Base-by-base conservation (phyloP, 2,113 vertebrate species). In the Polyodon spathula region DNA sequence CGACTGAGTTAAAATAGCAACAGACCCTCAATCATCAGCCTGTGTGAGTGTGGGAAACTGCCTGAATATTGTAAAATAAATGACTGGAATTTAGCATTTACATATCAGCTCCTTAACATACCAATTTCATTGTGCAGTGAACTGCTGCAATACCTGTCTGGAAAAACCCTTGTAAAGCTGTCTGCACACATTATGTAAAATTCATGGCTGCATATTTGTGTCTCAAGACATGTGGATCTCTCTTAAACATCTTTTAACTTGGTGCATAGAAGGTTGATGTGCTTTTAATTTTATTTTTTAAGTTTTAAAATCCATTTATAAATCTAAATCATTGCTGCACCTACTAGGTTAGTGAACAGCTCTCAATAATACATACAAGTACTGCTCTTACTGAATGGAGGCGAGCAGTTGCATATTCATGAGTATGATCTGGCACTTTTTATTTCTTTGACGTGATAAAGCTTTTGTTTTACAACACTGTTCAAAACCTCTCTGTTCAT, bases 241-340 rank as follows among this genome's bases (percentile, higher is more conserved):
- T n/a, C n/a, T n/a, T n/a, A n/a, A n/a, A n/a, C n/a, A n/a, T n/a
- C n/a, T n/a, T n/a, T n/a, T n/a, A n/a, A n/a, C n/a, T n/a, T n/a
- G n/a, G n/a, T n/a, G n/a, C n/a, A n/a, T n/a, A n/a, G n/a, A n/a
- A n/a, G n/a, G n/a, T n/a, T 17, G 39, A 61, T 9, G 6, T 27
- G 40, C 15, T 27, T 61, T 54, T 55, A 42, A 16, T 44, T 61
- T 15, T 51, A 39, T 48, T 62, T 59, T 51, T 48, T 41, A 61
- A 55, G 52, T 16, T 40, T 17, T 15, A 43, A 11, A 58, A 43
- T 16, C 15, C 56, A 58, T 58, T 58, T 43, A 15, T 46, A 17
- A 58, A 67, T 44, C 63, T 80, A 62, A 78, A 82, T 78, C 68
- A 72, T 79, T 79, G 62, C 79, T 76, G 64, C 15, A 2, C 17